These are phyloP conservation scores for Apodemus agrarius DNA, from an alignment of 2,797 vertebrate species.

Conservation along the genomic window DNA sequence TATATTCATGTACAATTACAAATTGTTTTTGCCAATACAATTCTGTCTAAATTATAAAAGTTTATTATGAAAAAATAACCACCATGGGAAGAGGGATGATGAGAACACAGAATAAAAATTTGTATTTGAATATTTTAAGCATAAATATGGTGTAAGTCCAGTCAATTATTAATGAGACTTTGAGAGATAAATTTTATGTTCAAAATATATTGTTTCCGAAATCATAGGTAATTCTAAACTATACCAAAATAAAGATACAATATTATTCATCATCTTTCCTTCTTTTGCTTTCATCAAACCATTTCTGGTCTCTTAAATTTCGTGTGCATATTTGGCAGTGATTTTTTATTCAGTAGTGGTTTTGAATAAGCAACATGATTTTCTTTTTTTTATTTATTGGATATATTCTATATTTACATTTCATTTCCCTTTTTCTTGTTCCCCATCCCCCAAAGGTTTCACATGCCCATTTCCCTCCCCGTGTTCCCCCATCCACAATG, in stretches of 20 bases:
- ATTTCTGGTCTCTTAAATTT: slow-evolving; percentile 38
- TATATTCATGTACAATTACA: not conserved
- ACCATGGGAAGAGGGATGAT: not conserved
- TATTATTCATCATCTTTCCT: not conserved
- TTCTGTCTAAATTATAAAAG: not conserved
- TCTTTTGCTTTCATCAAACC: not conserved
- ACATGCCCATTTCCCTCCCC: too few species aligned
- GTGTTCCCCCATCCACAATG: too few species aligned
- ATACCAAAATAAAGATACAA: not conserved
- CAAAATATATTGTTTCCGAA: slow-evolving; percentile 26
- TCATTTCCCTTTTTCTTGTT: too few species aligned
- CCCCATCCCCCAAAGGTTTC: too few species aligned
- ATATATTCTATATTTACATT: too few species aligned
- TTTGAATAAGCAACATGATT: slow-evolving; percentile 66
- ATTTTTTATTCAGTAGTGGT: slow-evolving; percentile 5
- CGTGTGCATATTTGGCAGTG: not conserved
- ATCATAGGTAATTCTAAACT: not conserved
- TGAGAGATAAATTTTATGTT: not conserved
- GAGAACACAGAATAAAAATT: not conserved
- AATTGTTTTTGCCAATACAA: not conserved
- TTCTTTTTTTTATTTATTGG: too few species aligned
- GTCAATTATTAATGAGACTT: not conserved
- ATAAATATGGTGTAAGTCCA: not conserved
- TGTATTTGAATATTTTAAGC: not conserved
- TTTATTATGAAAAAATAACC: not conserved